Base-by-base conservation (phyloP, 2,888 invertebrate species). In the Nymphalis polychloros region DNA sequence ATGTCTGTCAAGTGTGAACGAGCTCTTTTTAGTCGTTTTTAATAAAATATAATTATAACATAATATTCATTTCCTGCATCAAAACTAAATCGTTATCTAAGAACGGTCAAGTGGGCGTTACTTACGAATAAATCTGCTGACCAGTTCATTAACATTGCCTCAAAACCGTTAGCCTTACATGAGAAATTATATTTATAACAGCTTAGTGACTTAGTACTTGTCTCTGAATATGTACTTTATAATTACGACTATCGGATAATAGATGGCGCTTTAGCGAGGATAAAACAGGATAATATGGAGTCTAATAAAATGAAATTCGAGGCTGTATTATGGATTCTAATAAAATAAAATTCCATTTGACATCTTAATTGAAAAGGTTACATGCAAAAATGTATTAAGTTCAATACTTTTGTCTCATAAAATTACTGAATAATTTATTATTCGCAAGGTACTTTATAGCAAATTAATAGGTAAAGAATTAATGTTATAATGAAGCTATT, bases 121-220 rank as follows among this genome's bases (percentile, higher is more conserved):
- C 59, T 48, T 35, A 55, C 60, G 63, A 67, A 64, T 68, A 68
- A 70, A 68, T 69, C 68, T 67, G 52, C 60, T 61, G 65, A 59
- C 60, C 63, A 64, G 73, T 66, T 68, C 73, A 69, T 72, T 71
- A 72, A 72, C 72, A 68, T 71, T 52, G 64, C 64, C 31, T 64
- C 31, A 20, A 59, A 64, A 68, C 68, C 68, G 68, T 68, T 68
- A 68, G 50, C 47, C 52, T 23, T 20, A 68, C 63, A 59, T 35
- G 59, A 63, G 57, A 62, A 55, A 62, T 49, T 50, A 59, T 59
- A 41, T 57, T 41, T 41, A 57, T 57, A 41, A 41, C 35, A 31
- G 8, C 8, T 41, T 41, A 19, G 27, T 55, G 17, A 55, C 8
- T 57, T 57, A 19, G 35, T 57, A 57, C 35, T 17, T n/a, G 31